Evolutionary conservation across 2,797 vertebrate species (phyloP), one percentile per base, ranked within the genome.

Genomic region (Paedocypris micromegethes): DNA sequence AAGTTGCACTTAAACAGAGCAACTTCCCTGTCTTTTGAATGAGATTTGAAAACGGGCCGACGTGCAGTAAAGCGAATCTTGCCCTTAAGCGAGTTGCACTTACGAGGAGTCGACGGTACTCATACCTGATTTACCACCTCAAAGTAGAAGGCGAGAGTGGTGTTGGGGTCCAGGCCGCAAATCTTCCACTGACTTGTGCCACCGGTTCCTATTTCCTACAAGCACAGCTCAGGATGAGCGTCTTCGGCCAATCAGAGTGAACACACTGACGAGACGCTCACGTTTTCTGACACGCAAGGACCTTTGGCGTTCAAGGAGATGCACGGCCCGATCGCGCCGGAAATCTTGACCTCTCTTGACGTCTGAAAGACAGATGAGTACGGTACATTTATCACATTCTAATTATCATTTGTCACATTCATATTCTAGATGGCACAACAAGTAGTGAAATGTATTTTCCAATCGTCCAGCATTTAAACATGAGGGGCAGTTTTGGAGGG

Each of bases 171-270:
- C 77, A 97, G 85, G 73, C 93, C 95, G 71, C 96, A 97, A 78
- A 98, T 93, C 86, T 98, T 98, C 96, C 96, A 98, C 54, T 98
- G 95, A 77, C 92, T 94, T 2, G 95, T 98, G 56, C 95, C 95
- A 49, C 95, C 95, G 0, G 94, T 96, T 74, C 96, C 96, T 71
- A 98, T 96, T 86, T 98, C 96, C 96, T 98, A 76, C 45, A 83
- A 54, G 72, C 9, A 72, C n/a, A 55, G 9, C 9, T 62, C 42
- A 70, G 23, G 65, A 4, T 7, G 73, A 1, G 43, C 58, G n/a
- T 49, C 6, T 23, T 37, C n/a, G 23, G 4, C 42, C 63, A 2
- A 58, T 58, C 9, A 4, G 7, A 64, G 38, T n/a, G 5, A 45
- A n/a, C 8, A 51, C 23, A 23, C 4, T 45, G 55, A 62, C 5